Conservation (phyloP, 2,113 vertebrate species). For the Tupaia tana region DNA sequence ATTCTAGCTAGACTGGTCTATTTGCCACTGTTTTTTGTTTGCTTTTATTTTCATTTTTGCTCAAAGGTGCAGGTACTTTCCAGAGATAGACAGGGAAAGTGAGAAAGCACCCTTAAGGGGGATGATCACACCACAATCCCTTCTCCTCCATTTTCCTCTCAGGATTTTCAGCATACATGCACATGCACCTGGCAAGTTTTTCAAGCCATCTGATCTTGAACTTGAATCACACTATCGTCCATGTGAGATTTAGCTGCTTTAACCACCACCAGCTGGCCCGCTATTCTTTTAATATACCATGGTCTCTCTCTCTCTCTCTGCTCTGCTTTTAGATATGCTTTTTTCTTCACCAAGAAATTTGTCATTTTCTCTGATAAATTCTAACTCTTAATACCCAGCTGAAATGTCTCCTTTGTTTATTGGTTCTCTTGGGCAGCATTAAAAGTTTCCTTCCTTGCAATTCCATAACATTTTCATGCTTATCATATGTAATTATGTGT, state of each 20-base stretch:
- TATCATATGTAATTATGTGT: background rate
- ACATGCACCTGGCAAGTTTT: too few species aligned
- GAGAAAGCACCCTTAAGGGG: too few species aligned
- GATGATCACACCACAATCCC: too few species aligned
- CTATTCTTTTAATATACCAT: background rate
- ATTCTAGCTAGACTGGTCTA: background rate
- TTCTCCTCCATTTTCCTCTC: too few species aligned
- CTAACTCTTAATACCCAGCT: background rate
- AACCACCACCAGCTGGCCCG: too few species aligned
- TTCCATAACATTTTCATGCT: background rate
- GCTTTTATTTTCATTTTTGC: too few species aligned
- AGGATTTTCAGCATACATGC: too few species aligned
- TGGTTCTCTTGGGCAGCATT: background rate
- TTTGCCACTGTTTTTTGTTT: background rate
- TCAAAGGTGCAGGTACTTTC: too few species aligned
- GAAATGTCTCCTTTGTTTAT: background rate
- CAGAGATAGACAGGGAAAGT: too few species aligned
- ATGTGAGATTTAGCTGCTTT: too few species aligned
- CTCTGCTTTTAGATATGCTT: background rate
- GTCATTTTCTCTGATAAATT: conserved; percentile 2
- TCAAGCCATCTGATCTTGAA: too few species aligned
- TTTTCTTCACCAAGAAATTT: conserved; percentile 6
- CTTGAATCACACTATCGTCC: too few species aligned
- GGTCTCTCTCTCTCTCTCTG: background rate
- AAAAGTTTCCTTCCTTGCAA: background rate